Evolutionary conservation across 2,888 invertebrate genomes (phyloP), one percentile per base, ranked within the genome.

Genomic region (Agrotis puta): DNA sequence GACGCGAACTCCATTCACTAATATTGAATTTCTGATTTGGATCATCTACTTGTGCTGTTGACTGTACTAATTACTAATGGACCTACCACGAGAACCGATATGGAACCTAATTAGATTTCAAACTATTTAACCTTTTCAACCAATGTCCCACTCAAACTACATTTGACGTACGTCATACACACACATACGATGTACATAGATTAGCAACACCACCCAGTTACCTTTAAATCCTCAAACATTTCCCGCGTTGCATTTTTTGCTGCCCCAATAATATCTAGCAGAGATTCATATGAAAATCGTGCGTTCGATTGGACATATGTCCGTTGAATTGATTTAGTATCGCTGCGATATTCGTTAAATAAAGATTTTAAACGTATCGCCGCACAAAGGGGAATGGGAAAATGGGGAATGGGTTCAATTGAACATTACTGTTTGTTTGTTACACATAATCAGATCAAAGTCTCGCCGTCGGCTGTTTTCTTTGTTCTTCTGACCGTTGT

Each of bases 321-420:
- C 59, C 14, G 53, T 57, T 50, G 56, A 66, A 76, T 75, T 80
- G 63, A 64, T 77, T 79, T 63, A 74, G 50, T 59, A 64, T 64
- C 22, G 43, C 45, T n/a, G 22, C 59, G 51, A 56, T 79, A 67
- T 67, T 71, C 54, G 67, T 65, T 71, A 76, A 70, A 72, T 62
- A 76, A 68, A 79, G 62, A 75, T 77, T 82, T 70, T 73, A 71
- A 79, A 69, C 76, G 69, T 72, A 69, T 74, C 67, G 62, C 47
- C 77, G 64, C 66, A 72, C 74, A 83, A 77, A 83, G 51, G 63
- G 56, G 16, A 71, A 62, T 57, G 50, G 61, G 61, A 45, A 18
- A 58, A 47, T 53, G 24, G 74, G 57, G 20, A 58, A 67, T 50
- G 59, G 64, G 45, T 70, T 61, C 45, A 83, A 82, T 64, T 69